phyloP scores from a whole-genome alignment of 2,797 vertebrate genomes.

The Margarornis squamiger region DNA sequence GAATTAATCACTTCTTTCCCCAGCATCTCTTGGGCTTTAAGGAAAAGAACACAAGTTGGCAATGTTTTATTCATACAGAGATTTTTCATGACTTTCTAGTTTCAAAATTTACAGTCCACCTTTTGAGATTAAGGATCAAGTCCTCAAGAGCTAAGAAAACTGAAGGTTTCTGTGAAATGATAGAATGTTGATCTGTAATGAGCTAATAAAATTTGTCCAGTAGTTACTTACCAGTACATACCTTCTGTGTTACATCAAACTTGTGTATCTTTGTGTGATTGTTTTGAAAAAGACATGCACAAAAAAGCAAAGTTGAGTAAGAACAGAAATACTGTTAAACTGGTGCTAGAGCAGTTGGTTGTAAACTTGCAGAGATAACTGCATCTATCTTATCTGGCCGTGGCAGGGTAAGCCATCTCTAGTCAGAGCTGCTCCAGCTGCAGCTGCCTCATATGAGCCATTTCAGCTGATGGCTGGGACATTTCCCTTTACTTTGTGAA shows the following conservation, averaged over 20 bases:
- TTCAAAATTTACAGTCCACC: background rate
- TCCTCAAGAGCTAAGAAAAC: background rate
- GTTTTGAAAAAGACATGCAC: background rate
- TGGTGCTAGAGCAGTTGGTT: background rate
- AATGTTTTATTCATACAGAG: background rate
- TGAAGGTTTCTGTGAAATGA: background rate
- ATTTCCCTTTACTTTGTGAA: background rate
- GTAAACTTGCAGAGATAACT: background rate
- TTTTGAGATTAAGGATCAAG: background rate
- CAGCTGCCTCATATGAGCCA: background rate
- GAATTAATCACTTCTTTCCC: background rate
- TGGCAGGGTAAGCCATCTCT: background rate
- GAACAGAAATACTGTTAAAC: background rate
- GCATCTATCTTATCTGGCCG: rapidly evolving
- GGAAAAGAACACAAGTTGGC: background rate
- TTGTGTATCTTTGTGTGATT: background rate
- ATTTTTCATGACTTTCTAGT: background rate
- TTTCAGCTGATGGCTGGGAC: background rate
- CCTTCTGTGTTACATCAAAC: background rate
- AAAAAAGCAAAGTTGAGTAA: background rate
- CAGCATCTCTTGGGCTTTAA: background rate
- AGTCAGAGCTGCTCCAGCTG: background rate
- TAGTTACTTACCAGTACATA: background rate
- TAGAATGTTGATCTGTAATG: background rate
- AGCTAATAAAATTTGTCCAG: background rate